These are phyloP conservation scores for Epiperipatus broadwayi DNA, from an alignment of 2,888 invertebrate species.

Conservation along the genomic window DNA sequence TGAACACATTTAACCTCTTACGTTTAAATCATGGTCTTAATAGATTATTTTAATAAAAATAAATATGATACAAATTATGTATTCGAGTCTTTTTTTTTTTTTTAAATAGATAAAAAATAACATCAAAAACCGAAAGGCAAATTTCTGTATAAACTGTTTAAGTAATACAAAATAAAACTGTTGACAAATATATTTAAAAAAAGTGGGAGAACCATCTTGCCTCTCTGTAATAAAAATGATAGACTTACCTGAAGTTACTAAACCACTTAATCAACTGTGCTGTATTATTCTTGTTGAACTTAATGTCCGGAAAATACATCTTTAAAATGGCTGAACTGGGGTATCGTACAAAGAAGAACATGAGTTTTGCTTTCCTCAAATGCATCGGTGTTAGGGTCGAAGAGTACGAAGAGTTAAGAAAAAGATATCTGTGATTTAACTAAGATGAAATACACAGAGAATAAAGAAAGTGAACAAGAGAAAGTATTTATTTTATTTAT, in stretches of 20 bases:
- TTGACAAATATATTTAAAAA: too few species aligned
- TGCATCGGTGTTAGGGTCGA: conserved; percentile 98
- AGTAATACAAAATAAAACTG: too few species aligned
- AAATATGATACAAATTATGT: too few species aligned
- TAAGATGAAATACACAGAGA: conserved; percentile 14
- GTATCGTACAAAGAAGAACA: conserved; percentile 99
- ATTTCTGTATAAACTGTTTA: too few species aligned
- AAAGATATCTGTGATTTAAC: conserved; percentile 11
- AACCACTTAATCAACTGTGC: conserved; percentile 99
- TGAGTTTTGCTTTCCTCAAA: conserved; percentile 97
- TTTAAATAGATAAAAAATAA: too few species aligned
- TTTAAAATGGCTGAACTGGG: conserved; percentile 96
- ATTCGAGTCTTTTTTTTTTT: too few species aligned
- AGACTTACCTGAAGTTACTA: conserved; percentile 93
- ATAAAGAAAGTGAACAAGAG: not conserved
- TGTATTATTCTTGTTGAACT: conserved; percentile 99
- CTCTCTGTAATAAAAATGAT: conserved; percentile 14
- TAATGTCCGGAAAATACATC: conserved; percentile 99
- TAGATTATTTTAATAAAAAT: too few species aligned
- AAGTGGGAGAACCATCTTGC: too few species aligned
- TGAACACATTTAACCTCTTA: too few species aligned
- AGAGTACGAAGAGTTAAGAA: conserved; percentile 32
- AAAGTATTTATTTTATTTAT: not conserved
- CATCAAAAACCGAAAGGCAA: too few species aligned
- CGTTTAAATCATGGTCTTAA: too few species aligned